These are phyloP conservation scores for Grapholita molesta DNA, from an alignment of 1,140 invertebrate species.

Conservation along the genomic window DNA sequence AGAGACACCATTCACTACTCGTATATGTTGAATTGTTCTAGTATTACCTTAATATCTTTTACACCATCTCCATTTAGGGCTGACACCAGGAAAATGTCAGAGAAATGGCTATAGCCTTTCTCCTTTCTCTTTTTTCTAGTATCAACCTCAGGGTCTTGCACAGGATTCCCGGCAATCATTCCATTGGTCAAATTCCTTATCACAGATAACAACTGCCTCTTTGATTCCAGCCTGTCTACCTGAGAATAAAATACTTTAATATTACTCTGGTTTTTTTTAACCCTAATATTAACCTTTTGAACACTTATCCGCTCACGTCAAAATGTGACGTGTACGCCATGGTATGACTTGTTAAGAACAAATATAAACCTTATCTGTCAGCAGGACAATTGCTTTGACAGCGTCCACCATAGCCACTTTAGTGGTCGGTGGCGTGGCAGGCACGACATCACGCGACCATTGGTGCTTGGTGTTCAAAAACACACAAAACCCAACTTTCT, in stretches of 20 bases:
- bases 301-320: no score
- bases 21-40: no score
- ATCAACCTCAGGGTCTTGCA: conserved; percentile 39
- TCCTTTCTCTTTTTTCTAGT: conserved; percentile 41
- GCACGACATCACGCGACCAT: no score
- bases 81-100: conserved; percentile 93
- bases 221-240: conserved; percentile 89
- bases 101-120: conserved; percentile 86
- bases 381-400: no score
- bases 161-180: conserved; percentile 72
- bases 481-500: no score
- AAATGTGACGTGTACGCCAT: no score
- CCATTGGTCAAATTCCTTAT: conserved; percentile 84
- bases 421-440: no score
- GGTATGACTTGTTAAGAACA: no score
- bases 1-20: no score
- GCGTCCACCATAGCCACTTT: no score
- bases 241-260: conserved; percentile 60
- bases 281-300: background rate
- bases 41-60: conserved; percentile 83
- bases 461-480: no score
- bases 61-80: conserved; percentile 89
- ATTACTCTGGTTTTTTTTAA: background rate
- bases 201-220: conserved; percentile 85
- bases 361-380: no score